Conservation (phyloP, 2,797 vertebrate genomes). For the Centroberyx gerrardi region DNA sequence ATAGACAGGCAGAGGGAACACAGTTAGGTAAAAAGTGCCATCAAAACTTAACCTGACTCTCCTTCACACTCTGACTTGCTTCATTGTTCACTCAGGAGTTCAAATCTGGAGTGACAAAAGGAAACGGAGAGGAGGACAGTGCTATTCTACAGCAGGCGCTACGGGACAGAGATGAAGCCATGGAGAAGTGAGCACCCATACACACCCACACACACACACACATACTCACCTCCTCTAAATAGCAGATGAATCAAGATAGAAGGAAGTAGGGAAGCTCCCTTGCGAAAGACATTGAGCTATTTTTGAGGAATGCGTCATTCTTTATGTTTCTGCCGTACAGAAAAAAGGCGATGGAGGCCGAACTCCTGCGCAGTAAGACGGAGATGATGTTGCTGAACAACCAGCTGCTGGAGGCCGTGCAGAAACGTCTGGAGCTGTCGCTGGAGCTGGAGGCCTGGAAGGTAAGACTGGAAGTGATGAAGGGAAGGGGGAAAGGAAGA, state of each 20-base stretch:
- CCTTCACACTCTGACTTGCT: not conserved
- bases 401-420: slow-evolving; percentile 88
- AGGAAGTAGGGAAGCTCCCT: slow-evolving; percentile 20
- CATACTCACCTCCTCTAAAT: slow-evolving; percentile 4
- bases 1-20: too few relatives aligned
- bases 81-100: slow-evolving; percentile 18
- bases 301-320: slow-evolving; percentile 39
- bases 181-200: slow-evolving; percentile 85
- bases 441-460: slow-evolving; percentile 91
- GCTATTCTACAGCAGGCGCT: slow-evolving; percentile 86
- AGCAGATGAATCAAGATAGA: slow-evolving; percentile 25
- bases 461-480: slow-evolving; percentile 70
- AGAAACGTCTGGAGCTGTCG: slow-evolving; percentile 88
- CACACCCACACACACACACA: not conserved
- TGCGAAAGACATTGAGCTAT: slow-evolving; percentile 8
- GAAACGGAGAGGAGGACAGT: slow-evolving; percentile 53
- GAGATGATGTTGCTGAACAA: slow-evolving; percentile 87
- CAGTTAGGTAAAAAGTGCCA: too few relatives aligned
- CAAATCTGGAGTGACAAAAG: slow-evolving; percentile 38
- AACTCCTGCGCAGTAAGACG: slow-evolving; percentile 86
- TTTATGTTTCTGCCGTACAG: slow-evolving; percentile 67
- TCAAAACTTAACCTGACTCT: too few relatives aligned
- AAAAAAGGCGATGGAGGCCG: slow-evolving; percentile 89
- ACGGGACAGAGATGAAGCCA: slow-evolving; percentile 88
- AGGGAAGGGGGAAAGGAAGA: not conserved